Evolutionary conservation across 2,888 invertebrate genomes (phyloP), one percentile per base, ranked within the genome.

Genomic region (Tipula confusa): DNA sequence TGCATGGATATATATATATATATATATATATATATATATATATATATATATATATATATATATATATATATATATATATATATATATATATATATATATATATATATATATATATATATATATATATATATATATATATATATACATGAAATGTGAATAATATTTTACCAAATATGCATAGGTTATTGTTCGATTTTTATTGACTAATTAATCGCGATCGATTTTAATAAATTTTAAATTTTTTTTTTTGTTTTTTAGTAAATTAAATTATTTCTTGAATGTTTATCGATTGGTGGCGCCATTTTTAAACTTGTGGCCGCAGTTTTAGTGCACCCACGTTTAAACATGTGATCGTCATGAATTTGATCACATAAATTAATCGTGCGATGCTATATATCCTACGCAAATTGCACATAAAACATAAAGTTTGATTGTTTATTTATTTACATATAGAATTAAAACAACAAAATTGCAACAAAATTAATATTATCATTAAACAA

Each of bases 401-500:
- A 64, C 64, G 64, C 64, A 24, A 24, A 64, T 64, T 24, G 64
- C 9, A 64, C 43, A n/a, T n/a, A 43, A 15, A 36, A 15, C 15
- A 43, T 15, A 15, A 7, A 15, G 3, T 24, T 64, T 24, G 4
- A 3, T 43, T 43, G 43, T 0, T 2, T 38, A 43, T 43, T n/a
- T 38, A 24, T 64, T 24, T 64, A 24, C 24, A 9, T 13, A 24
- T 9, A 24, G 24, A 64, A 43, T 15, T 15, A 43, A 43, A 4
- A 43, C 43, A 43, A 15, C 43, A 43, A 43, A 43, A 43, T 15
- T 43, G 43, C 64, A 64, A 64, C 64, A 64, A 64, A 64, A 64
- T 64, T 64, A 64, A 64, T 64, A 64, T 64, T 64, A 64, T 64
- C 64, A 64, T 64, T 64, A 64, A 64, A 64, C 64, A 64, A 64